These are phyloP conservation scores for Hyposoter didymator DNA, from an alignment of 2,888 invertebrate genomes.

Conservation along the genomic window DNA sequence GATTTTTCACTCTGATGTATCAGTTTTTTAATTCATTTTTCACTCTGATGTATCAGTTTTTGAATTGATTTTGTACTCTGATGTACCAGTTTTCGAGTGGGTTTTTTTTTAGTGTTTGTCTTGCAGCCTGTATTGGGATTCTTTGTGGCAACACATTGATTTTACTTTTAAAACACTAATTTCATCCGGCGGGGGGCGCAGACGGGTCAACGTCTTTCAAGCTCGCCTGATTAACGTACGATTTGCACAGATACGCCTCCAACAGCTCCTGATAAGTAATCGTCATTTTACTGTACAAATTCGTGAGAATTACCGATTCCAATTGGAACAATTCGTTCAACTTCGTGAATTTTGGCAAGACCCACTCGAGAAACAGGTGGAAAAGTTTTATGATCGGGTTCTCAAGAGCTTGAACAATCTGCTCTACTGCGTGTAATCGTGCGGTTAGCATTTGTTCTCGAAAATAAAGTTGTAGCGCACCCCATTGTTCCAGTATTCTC, in stretches of 20 bases:
- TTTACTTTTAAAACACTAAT: no score
- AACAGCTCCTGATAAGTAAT: constrained; percentile 55
- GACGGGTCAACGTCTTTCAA: constrained; percentile 56
- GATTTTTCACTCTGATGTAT: no score
- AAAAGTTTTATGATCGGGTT: constrained; percentile 68
- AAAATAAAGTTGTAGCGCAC: constrained; percentile 72
- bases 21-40: no score
- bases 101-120: no score
- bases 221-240: constrained; percentile 47
- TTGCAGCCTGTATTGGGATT: no score
- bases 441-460: constrained; percentile 63
- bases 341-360: constrained; percentile 65
- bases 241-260: constrained; percentile 50
- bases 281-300: constrained; percentile 13
- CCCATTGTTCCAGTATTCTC: constrained; percentile 76
- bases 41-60: no score
- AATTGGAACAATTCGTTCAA: constrained; percentile 67
- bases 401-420: constrained; percentile 63
- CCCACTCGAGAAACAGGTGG: constrained; percentile 65
- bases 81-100: no score
- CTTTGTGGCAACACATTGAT: no score
- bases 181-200: no score
- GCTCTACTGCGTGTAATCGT: constrained; percentile 63
- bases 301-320: constrained; percentile 28
- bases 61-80: no score